Conservation (phyloP, 2,888 invertebrate genomes). For the Pyrochroa serraticornis region DNA sequence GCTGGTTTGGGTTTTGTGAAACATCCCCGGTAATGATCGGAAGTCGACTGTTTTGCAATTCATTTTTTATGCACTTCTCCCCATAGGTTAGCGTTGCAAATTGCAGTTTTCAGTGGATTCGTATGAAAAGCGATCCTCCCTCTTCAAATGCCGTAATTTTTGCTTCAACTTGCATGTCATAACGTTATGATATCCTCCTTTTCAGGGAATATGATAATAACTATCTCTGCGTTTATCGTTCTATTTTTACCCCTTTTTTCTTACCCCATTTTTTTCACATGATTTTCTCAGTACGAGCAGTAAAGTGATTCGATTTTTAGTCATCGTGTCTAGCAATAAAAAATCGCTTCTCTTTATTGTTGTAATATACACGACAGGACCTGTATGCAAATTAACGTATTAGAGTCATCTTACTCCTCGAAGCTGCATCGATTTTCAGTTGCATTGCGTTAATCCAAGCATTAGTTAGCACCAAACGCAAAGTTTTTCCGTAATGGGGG, state of each 20-base stretch:
- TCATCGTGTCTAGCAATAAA: no score
- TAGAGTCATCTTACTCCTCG: no score
- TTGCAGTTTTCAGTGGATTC: conserved; percentile 28
- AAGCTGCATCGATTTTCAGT: no score
- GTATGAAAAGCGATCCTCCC: conserved; percentile 34
- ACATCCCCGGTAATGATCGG: not conserved
- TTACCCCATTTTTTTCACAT: conserved; percentile 3
- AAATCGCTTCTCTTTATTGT: no score
- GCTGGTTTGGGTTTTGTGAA: no score
- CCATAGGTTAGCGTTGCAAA: conserved; percentile 24
- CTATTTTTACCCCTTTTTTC: not conserved
- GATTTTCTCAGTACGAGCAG: conserved; percentile 1
- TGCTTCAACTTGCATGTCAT: conserved; percentile 37
- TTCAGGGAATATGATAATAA: conserved; percentile 24
- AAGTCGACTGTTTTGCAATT: conserved; percentile 7
- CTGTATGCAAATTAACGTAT: no score
- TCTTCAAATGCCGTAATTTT: conserved; percentile 41
- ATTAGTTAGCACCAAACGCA: no score
- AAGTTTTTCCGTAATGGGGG: no score
- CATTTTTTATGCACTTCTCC: conserved; percentile 33
- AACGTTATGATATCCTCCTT: conserved; percentile 34
- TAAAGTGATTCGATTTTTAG: no score
- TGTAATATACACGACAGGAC: no score
- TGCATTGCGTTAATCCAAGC: no score
- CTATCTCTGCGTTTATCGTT: no score